phyloP scores from a whole-genome alignment of 2,888 invertebrate genomes.

The Ectemnius continuus region DNA sequence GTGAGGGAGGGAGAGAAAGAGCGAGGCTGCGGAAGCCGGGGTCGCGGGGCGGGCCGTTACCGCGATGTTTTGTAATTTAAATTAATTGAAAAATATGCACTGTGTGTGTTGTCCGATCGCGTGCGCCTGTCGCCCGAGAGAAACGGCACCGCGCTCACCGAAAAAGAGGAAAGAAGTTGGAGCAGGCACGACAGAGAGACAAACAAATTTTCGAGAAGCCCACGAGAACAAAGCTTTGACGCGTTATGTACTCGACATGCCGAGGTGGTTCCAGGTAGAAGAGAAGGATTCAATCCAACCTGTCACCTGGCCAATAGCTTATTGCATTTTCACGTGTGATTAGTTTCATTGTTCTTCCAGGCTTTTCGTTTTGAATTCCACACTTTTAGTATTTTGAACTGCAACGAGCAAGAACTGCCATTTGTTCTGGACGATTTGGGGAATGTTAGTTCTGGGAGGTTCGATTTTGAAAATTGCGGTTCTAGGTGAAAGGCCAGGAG shows the following conservation, averaged over 20 bases:
- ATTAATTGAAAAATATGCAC: slow-evolving; percentile 78
- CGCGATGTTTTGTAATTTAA: slow-evolving; percentile 77
- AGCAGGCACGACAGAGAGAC: slow-evolving; percentile 13
- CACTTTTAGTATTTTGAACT: no score
- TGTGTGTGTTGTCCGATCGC: slow-evolving; percentile 72
- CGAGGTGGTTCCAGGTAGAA: slow-evolving; percentile 24
- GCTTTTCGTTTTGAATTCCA: slow-evolving; percentile 52
- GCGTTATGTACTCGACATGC: background rate
- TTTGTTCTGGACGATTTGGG: no score
- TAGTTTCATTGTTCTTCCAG: slow-evolving; percentile 77
- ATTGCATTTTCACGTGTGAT: slow-evolving; percentile 76
- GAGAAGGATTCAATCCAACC: slow-evolving; percentile 71
- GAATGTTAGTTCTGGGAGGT: no score
- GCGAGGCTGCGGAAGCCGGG: slow-evolving; percentile 12
- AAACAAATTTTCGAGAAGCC: no score
- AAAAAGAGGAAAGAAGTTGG: slow-evolving; percentile 1
- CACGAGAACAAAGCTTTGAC: no score
- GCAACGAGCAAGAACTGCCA: no score
- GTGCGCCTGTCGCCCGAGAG: slow-evolving; percentile 54
- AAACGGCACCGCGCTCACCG: slow-evolving; percentile 29
- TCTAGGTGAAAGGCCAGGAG: background rate
- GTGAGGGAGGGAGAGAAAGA: slow-evolving; percentile 7
- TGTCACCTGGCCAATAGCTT: slow-evolving; percentile 73
- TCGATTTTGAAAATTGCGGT: no score
- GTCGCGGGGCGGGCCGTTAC: slow-evolving; percentile 61